A percentile compares a stretch with the other conserved stretches of the same genome.
These are phyloP conservation scores for Cinara cedri DNA, from an alignment of 2,888 invertebrate species.

Conservation along the genomic window DNA sequence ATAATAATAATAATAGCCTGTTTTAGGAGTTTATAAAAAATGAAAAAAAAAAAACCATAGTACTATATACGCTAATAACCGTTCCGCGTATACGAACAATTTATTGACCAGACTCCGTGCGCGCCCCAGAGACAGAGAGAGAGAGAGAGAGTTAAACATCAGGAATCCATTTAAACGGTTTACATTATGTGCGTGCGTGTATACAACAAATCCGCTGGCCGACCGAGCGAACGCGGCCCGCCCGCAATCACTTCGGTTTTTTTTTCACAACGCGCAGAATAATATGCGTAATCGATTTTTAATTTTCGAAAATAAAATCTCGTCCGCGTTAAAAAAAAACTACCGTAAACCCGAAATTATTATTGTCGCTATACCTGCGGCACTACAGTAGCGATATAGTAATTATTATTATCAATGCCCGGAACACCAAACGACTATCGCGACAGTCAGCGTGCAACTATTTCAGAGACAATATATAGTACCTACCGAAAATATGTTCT, in stretches of 20 bases:
- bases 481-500: too few species aligned
- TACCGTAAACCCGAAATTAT: too few species aligned
- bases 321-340: background rate
- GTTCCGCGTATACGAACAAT: conserved; percentile 19
- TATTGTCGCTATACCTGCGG: too few species aligned
- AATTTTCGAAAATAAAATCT: background rate
- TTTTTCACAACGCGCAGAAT: background rate
- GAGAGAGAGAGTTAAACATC: conserved; percentile 31
- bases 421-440: too few species aligned
- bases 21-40: too few species aligned
- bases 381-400: too few species aligned
- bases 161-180: conserved; percentile 44
- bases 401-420: too few species aligned
- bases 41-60: background rate
- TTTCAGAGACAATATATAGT: too few species aligned
- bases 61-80: conserved; percentile 23
- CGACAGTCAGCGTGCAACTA: too few species aligned
- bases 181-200: background rate
- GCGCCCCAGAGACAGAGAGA: background rate
- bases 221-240: conserved; percentile 20
- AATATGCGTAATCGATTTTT: conserved; percentile 26
- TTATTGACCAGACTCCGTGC: conserved; percentile 7
- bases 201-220: conserved; percentile 32
- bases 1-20: background rate
- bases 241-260: background rate